Conservation (phyloP, 2,113 vertebrate species). For the Pleuronectes platessa region DNA sequence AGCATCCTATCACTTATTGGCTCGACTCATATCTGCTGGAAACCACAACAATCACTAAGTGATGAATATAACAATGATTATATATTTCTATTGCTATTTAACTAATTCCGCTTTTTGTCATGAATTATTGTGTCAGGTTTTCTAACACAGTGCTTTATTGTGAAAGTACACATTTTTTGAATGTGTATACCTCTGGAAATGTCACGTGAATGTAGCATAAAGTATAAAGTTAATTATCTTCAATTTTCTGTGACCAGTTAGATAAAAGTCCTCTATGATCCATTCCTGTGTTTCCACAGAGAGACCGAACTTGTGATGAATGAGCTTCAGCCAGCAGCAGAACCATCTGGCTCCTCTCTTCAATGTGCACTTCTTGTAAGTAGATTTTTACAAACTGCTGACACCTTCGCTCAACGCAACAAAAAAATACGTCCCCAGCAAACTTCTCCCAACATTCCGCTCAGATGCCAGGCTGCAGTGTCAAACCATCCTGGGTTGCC, state of each 20-base stretch:
- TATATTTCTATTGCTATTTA: neutral
- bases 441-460: conserved; percentile 55
- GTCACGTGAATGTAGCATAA: no score
- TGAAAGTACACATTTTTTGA: neutral
- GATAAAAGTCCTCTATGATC: neutral
- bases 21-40: neutral
- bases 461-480: conserved; percentile 61
- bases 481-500: conserved; percentile 75
- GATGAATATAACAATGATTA: neutral
- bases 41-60: neutral
- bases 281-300: neutral
- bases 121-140: no score
- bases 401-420: conserved; percentile 14
- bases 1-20: conserved; percentile 8
- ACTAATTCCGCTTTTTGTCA: no score
- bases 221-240: no score
- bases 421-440: conserved; percentile 47
- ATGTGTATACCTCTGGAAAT: neutral
- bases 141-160: neutral
- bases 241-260: no score
- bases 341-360: conserved; percentile 22
- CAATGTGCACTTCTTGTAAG: conserved; percentile 28
- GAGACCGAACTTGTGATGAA: neutral
- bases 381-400: conserved; percentile 40
- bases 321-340: conserved; percentile 24